A percentile compares a stretch with the other conserved stretches of the same genome.
phyloP scores from a whole-genome alignment of 2,888 invertebrate species.

The Thera britannica region DNA sequence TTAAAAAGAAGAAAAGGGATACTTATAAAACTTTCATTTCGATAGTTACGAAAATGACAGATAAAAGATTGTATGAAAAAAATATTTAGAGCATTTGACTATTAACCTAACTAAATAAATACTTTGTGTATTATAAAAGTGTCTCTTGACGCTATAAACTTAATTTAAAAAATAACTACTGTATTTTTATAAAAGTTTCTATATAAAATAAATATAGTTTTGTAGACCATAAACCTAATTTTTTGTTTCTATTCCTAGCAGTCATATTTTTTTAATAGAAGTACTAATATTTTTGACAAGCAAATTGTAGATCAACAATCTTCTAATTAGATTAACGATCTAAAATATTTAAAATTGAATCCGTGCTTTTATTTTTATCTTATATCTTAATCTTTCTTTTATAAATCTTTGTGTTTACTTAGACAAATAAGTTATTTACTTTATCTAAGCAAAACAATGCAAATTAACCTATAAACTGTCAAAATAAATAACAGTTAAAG shows the following conservation, averaged over 20 bases:
- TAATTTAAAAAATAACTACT: conserved; percentile 5
- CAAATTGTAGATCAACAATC: too few species aligned
- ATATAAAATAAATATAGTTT: background rate
- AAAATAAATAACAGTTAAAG: conserved; percentile 1
- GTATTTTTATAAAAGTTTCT: background rate
- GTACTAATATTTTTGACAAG: too few species aligned
- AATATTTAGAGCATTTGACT: background rate
- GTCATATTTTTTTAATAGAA: too few species aligned
- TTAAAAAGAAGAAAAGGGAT: conserved; percentile 27
- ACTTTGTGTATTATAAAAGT: conserved; percentile 19
- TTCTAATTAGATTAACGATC: too few species aligned
- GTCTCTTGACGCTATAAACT: conserved; percentile 19
- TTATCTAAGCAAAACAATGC: too few species aligned
- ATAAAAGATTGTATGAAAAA: background rate
- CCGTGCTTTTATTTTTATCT: too few species aligned
- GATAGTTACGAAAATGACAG: conserved; percentile 23
- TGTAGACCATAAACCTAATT: conserved; percentile 11
- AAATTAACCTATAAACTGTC: background rate
- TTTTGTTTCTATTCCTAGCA: conserved; percentile 5
- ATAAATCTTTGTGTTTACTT: too few species aligned
- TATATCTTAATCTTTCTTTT: too few species aligned
- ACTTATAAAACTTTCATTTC: conserved; percentile 15
- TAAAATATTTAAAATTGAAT: too few species aligned
- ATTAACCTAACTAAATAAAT: conserved; percentile 21
- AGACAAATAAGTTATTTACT: too few species aligned